These are phyloP conservation scores for Drepana falcataria DNA, from an alignment of 2,888 invertebrate genomes.

Conservation along the genomic window DNA sequence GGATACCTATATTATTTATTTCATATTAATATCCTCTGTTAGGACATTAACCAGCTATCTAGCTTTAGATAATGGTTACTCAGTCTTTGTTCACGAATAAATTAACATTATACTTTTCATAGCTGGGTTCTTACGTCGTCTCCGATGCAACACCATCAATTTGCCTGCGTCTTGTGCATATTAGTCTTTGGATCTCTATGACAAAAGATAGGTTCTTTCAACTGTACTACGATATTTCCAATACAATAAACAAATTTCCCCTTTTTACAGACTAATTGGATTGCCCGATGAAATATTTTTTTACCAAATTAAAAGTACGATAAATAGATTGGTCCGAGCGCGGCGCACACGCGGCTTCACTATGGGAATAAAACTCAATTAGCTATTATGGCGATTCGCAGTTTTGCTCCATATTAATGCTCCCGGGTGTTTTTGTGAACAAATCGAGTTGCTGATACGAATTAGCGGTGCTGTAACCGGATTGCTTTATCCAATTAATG, in stretches of 20 bases:
- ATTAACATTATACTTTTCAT: no score
- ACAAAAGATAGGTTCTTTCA: no score
- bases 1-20: no score
- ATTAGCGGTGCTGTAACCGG: constrained; percentile 8
- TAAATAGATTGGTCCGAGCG: constrained; percentile 26
- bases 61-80: no score
- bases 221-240: not conserved
- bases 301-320: constrained; percentile 19
- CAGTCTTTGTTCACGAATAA: no score
- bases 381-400: constrained; percentile 44
- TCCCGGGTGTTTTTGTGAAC: constrained; percentile 27
- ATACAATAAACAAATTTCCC: not conserved
- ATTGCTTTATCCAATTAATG: constrained; percentile 4
- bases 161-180: no score
- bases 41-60: no score
- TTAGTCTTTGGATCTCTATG: no score
- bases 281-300: constrained; percentile 22
- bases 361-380: constrained; percentile 48
- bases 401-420: constrained; percentile 36
- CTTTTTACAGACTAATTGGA: not conserved
- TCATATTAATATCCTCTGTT: no score
- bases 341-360: constrained; percentile 22
- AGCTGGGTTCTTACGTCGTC: no score
- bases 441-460: constrained; percentile 23
- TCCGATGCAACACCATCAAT: no score